Evolutionary conservation across 1,140 invertebrate species (phyloP).

Genomic region (Plectrocnemia conspersa): DNA sequence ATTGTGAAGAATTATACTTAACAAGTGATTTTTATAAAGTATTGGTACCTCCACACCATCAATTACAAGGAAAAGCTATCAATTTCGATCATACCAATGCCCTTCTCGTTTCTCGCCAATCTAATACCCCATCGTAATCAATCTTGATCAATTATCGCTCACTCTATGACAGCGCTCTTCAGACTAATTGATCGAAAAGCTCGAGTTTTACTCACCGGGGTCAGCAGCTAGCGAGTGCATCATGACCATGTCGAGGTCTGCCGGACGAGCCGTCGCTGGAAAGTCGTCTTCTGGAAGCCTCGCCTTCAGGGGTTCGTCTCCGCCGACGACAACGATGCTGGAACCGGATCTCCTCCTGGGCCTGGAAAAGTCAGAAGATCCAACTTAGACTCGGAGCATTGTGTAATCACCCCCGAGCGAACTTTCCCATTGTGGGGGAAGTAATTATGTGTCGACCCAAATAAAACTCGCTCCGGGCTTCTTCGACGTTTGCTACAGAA

Average conservation of each 20-base stretch:
- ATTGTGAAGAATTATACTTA: no score
- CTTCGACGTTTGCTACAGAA: no score
- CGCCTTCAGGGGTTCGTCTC: conserved; percentile 51
- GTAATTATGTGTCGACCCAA: conserved; percentile 1
- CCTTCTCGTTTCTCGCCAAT: neutral
- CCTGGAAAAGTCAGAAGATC: conserved; percentile 48
- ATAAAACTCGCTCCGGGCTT: neutral
- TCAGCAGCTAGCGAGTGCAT: conserved; percentile 63
- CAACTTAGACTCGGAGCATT: neutral
- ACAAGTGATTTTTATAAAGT: no score
- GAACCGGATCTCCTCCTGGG: conserved; percentile 61
- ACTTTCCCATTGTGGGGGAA: neutral
- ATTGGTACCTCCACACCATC: no score
- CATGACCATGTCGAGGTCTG: conserved; percentile 63
- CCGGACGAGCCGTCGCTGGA: conserved; percentile 44
- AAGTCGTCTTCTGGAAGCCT: conserved; percentile 45
- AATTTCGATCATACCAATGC: neutral
- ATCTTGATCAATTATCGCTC: no score
- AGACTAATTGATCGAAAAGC: neutral
- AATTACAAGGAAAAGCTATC: no score
- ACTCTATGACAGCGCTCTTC: no score
- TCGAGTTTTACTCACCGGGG: conserved; percentile 50
- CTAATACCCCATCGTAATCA: no score
- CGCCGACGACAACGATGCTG: conserved; percentile 64
- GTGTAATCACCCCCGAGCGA: neutral